Percentiles rank a stretch among this genome's conserved stretches.
Evolutionary conservation across 2,113 vertebrate genomes (phyloP).

Genomic region (Scartelaos histophorus): DNA sequence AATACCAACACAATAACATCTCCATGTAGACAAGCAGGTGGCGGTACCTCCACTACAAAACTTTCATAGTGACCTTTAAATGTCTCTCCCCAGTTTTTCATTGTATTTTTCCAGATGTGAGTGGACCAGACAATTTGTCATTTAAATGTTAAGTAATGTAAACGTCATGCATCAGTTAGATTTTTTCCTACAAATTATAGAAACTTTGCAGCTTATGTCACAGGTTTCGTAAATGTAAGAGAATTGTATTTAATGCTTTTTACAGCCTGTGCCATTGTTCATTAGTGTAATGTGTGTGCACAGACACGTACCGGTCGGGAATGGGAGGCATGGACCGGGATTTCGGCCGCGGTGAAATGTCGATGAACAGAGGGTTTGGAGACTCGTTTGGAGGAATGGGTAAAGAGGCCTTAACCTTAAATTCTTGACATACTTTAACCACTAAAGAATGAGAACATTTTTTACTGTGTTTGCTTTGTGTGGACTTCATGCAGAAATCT

Average conservation of each 20-base stretch:
- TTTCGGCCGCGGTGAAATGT: slow-evolving; percentile 89
- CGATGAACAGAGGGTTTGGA: slow-evolving; percentile 90
- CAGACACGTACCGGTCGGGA: slow-evolving; percentile 85
- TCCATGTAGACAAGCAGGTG: too few relatives aligned
- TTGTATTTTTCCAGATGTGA: too few relatives aligned
- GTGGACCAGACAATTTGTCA: too few relatives aligned
- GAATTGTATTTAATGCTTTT: not conserved
- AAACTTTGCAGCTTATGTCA: too few relatives aligned
- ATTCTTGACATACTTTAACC: not conserved
- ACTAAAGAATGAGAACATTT: not conserved
- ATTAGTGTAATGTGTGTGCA: slow-evolving; percentile 11
- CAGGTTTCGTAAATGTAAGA: too few relatives aligned
- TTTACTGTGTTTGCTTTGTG: not conserved
- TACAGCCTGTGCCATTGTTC: not conserved
- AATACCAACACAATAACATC: too few relatives aligned
- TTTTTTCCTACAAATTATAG: too few relatives aligned
- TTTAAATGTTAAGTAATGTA: too few relatives aligned
- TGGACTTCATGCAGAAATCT: not conserved
- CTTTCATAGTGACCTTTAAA: too few relatives aligned
- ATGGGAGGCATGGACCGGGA: slow-evolving; percentile 93
- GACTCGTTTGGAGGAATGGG: slow-evolving; percentile 95
- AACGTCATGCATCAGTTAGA: too few relatives aligned
- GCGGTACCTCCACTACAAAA: too few relatives aligned
- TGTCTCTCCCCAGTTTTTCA: too few relatives aligned
- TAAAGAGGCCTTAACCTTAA: slow-evolving; percentile 46